These are phyloP conservation scores for Epizoanthus illoricatus DNA, from an alignment of 92 coral and sea anemone species.

Conservation along the genomic window DNA sequence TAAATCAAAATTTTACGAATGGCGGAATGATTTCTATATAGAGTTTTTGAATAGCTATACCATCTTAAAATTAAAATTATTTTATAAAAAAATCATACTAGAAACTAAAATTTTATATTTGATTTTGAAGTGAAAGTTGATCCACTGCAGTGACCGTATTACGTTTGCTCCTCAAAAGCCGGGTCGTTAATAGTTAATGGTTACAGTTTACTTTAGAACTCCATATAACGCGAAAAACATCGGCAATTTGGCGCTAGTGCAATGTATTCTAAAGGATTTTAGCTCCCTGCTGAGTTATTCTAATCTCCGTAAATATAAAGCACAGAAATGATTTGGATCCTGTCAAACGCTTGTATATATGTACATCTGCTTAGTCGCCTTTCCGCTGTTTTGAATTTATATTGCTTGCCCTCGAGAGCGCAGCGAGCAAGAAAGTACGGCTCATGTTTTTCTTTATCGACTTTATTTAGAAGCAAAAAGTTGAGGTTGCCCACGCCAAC, in stretches of 20 bases:
- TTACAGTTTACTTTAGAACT: neutral
- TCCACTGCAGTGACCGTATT: neutral
- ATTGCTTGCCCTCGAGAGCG: neutral
- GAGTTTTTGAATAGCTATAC: no score
- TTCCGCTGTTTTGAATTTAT: neutral
- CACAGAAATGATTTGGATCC: slow-evolving; percentile 3
- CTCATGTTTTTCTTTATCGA: neutral
- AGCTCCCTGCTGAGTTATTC: slow-evolving; percentile 26
- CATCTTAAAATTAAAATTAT: no score
- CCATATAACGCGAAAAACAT: neutral
- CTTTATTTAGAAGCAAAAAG: neutral
- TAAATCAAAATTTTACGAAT: no score
- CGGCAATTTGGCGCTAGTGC: slow-evolving; percentile 29
- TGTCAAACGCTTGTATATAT: neutral
- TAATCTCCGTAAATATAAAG: slow-evolving; percentile 6
- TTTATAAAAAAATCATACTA: no score
- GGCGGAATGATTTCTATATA: no score
- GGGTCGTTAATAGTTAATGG: neutral
- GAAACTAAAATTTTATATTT: no score
- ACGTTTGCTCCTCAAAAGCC: neutral
- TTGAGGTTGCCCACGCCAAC: neutral
- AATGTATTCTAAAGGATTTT: neutral
- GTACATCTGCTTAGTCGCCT: neutral
- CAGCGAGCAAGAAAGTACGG: neutral
- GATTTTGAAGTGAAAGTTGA: no score